A percentile compares a stretch with the other conserved stretches of the same genome.
Evolutionary conservation across 64 coral and sea anemone species (phyloP).

Genomic region (Montipora efflorescens): DNA sequence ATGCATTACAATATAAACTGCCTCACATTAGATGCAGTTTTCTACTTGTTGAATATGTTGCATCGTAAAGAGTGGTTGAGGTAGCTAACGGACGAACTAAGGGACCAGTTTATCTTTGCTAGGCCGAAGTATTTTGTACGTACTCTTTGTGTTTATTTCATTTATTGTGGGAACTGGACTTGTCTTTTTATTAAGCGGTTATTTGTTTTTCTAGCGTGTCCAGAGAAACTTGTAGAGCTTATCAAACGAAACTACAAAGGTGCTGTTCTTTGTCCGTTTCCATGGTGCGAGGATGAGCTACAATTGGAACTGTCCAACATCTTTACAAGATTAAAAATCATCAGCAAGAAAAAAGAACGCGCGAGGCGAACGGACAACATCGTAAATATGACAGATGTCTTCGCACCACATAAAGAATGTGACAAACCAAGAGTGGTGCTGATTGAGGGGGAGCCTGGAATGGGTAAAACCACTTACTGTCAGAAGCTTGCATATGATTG

Average conservation of each 20-base stretch:
- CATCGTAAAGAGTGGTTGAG: too few relatives aligned
- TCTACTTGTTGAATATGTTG: too few relatives aligned
- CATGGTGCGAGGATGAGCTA: too few relatives aligned
- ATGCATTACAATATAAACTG: too few relatives aligned
- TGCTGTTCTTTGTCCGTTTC: not conserved
- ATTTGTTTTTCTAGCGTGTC: not conserved
- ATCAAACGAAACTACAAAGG: not conserved
- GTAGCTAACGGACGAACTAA: too few relatives aligned
- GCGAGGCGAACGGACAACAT: not conserved
- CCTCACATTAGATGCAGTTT: too few relatives aligned
- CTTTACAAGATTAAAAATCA: slow-evolving; percentile 21
- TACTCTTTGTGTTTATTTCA: too few relatives aligned
- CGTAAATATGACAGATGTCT: slow-evolving; percentile 25
- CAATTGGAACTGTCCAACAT: not conserved
- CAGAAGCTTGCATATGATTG: slow-evolving; percentile 53
- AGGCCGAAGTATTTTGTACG: too few relatives aligned
- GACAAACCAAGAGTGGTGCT: slow-evolving; percentile 39
- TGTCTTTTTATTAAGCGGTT: not conserved
- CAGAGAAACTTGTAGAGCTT: not conserved
- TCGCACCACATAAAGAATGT: slow-evolving; percentile 28
- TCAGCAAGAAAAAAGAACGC: not conserved
- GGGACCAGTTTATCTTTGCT: too few relatives aligned
- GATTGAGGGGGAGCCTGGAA: slow-evolving; percentile 29
- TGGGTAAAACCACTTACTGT: slow-evolving; percentile 46
- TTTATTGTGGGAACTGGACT: too few relatives aligned